Evolutionary conservation across 2,888 invertebrate genomes (phyloP).

Genomic region (Adelphocoris suturalis): DNA sequence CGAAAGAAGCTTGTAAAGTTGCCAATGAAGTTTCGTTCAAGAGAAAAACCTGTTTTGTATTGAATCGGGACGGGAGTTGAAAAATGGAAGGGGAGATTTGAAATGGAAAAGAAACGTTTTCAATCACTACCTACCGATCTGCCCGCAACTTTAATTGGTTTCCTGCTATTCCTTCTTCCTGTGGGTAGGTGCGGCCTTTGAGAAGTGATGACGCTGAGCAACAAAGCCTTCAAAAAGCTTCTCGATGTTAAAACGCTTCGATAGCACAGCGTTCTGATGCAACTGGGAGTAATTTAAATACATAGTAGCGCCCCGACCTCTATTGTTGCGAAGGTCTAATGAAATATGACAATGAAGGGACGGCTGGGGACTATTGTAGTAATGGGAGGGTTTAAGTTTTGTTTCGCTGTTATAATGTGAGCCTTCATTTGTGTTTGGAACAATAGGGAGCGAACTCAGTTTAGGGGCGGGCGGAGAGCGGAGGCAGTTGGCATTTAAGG

Average conservation of each 20-base stretch:
- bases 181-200: conserved; percentile 6
- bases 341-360: conserved; percentile 57
- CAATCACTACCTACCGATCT: conserved; percentile 27
- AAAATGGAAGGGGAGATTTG: not conserved
- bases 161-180: conserved; percentile 6
- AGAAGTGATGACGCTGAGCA: conserved; percentile 29
- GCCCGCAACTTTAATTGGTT: conserved; percentile 13
- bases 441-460: conserved; percentile 27
- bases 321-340: conserved; percentile 49
- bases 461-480: not conserved
- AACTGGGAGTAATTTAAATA: conserved; percentile 42
- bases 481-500: conserved; percentile 59
- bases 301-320: conserved; percentile 11
- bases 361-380: conserved; percentile 25
- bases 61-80: not conserved
- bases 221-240: conserved; percentile 7
- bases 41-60: conserved; percentile 15
- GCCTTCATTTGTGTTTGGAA: conserved; percentile 47
- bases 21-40: conserved; percentile 29
- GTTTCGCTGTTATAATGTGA: conserved; percentile 40
- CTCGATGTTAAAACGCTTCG: conserved; percentile 40
- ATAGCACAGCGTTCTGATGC: conserved; percentile 15
- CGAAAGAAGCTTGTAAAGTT: not conserved
- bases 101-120: conserved; percentile 5
- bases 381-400: conserved; percentile 29